Evolutionary conservation across 1,140 invertebrate genomes (phyloP), one percentile per base, ranked within the genome.

Genomic region (Musca domestica): DNA sequence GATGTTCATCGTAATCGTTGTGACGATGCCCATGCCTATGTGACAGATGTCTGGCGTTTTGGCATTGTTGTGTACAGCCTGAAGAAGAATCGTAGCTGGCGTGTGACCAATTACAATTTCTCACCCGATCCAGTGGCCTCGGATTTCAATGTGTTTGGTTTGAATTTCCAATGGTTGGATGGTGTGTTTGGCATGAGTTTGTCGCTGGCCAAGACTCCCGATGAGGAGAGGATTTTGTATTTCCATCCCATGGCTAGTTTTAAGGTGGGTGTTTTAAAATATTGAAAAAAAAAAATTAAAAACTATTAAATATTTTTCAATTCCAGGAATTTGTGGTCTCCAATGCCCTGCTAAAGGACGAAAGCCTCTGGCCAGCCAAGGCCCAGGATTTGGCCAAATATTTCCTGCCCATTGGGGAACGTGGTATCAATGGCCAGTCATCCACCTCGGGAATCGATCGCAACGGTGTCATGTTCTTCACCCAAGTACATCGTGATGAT

Each of bases 191-290:
- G 91, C 0, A 82, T 93, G 71, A 87, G 91, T 9, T 72, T 94
- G 19, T 87, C 87, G 20, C 88, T 89, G 0, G 64, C 85, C 0
- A 56, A 56, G 25, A 23, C 34, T 5, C 41, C 65, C n/a, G 74
- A 75, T n/a, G 76, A 72, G 9, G 87, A 92, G 19, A 82, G 88
- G 48, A 83, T 87, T 1, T 71, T 94, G 9, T 93, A 88, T 71
- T 93, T 92, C 74, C 91, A 93, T 81, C 86, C 92, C 0, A 88
- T 94, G 89, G 91, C 91, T 1, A 91, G 91, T 74, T 90, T 88
- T 70, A 83, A 84, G 75, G 80, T 81, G 48, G 56, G 23, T n/a
- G n/a, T 19, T 10, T 10, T 3, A 4, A 25, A 58, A 58, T 3
- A 49, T 12, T 49, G 9, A 10, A 48, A 22, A 30, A 52, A 34